Evolutionary conservation across 2,797 vertebrate species (phyloP).

Genomic region (Leucoraja ocellata): DNA sequence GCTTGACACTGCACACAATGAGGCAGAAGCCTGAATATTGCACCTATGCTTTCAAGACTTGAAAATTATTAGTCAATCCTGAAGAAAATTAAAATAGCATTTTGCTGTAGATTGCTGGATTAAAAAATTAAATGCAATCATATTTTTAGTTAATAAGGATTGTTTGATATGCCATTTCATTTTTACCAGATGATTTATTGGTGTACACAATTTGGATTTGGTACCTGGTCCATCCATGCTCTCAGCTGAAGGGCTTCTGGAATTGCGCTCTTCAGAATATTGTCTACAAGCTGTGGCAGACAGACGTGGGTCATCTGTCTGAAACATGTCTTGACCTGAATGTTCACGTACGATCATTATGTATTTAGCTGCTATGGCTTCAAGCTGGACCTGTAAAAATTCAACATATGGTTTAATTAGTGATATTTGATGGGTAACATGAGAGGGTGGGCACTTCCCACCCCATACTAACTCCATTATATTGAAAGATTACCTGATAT

Average conservation of each 20-base stretch:
- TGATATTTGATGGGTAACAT: not conserved
- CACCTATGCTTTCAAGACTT: not conserved
- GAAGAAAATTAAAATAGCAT: not conserved
- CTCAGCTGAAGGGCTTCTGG: conserved; percentile 66
- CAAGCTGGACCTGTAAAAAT: conserved; percentile 70
- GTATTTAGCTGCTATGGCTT: conserved; percentile 85
- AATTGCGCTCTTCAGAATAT: conserved; percentile 69
- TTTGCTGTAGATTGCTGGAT: not conserved
- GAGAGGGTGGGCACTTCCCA: too few species aligned
- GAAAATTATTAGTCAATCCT: not conserved
- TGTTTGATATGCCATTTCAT: not conserved
- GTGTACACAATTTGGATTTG: not conserved
- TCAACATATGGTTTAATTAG: not conserved
- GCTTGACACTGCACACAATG: not conserved
- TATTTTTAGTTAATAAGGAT: not conserved
- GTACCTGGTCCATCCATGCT: conserved; percentile 72
- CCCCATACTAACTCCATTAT: too few species aligned
- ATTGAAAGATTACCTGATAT: too few species aligned
- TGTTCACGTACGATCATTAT: conserved; percentile 91
- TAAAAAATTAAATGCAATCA: not conserved
- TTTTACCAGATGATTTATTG: not conserved
- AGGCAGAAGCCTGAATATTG: not conserved
- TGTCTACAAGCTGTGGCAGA: conserved; percentile 72
- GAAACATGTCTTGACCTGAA: conserved; percentile 77
- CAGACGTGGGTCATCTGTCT: conserved; percentile 74